Base-by-base conservation (phyloP, 2,113 vertebrate species). In the Ictalurus furcatus region DNA sequence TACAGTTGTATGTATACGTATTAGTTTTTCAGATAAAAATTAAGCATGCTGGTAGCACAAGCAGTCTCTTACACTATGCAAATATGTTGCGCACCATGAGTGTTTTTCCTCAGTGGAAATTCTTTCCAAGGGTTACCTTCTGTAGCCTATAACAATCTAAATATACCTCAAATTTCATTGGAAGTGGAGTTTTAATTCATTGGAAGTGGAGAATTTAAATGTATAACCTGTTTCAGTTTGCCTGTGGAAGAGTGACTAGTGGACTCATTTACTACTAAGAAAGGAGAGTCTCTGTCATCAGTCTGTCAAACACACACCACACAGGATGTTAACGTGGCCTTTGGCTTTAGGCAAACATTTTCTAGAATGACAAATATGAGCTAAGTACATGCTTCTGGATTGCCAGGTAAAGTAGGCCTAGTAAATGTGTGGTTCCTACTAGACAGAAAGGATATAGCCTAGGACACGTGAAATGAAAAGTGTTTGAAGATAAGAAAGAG, bases 311-410 rank as follows among this genome's bases (percentile, higher is more conserved):
- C 23, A 48, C 85, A 89, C 87, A 73, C 86, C 81, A 76, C 69
- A 80, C 88, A 89, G 87, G 73, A 76, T 89, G 85, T 54, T 85
- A 17, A 85, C 8, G 17, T 86, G 54, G 56, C 65, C 19, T 85
- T 73, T 87, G 58, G 92, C 94, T 91, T 90, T 48, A 78, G 90
- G 92, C 92, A 85, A 61, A 83, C 88, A 84, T 74, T 87, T 85
- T 63, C 65, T 80, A 87, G 74, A 67, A 89, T 85, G 88, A 89
- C 61, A 78, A 89, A 85, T 86, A 56, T 28, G 54, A 73, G 40
- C 59, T 84, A n/a, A 88, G 30, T 86, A 78, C 83, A 85, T 80
- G 86, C 76, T 78, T 90, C 82, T 59, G 79, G 58, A 86, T 56
- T 88, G 67, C 23, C 30, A 85, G 69, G 61, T 88, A 78, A 84